Evolutionary conservation across 2,888 invertebrate genomes (phyloP).

Genomic region (Protonemura montana): DNA sequence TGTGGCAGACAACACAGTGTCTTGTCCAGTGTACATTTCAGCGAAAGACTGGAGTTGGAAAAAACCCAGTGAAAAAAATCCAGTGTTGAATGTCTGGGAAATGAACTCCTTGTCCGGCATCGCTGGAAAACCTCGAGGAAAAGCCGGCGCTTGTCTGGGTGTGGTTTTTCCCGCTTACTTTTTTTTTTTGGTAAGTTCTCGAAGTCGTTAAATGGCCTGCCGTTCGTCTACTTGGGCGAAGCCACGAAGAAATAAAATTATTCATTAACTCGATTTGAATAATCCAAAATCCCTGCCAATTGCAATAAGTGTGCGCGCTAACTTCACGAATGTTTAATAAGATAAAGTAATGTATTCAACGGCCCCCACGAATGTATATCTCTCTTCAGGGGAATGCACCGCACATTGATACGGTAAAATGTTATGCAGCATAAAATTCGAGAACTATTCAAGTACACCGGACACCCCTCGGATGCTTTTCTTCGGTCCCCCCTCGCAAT

Average conservation of each 20-base stretch:
- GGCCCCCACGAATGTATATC: not conserved
- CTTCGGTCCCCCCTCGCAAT: not conserved
- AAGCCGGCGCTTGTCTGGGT: not conserved
- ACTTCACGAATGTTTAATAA: constrained; percentile 12
- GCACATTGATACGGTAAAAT: not conserved
- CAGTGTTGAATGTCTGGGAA: not conserved
- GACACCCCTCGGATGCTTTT: not conserved
- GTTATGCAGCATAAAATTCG: not conserved
- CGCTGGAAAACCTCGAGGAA: not conserved
- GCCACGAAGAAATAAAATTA: not conserved
- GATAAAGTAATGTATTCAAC: not conserved
- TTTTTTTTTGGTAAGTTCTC: not conserved
- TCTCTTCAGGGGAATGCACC: constrained; percentile 7
- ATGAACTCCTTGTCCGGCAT: not conserved
- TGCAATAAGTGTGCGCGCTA: constrained; percentile 4
- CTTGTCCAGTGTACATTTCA: not conserved
- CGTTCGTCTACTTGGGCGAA: not conserved
- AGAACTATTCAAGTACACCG: not conserved
- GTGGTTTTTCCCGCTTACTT: not conserved
- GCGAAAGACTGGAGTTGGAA: not conserved
- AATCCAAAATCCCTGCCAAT: constrained; percentile 7
- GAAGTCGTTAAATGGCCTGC: not conserved
- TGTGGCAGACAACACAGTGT: not conserved
- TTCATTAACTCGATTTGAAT: not conserved
- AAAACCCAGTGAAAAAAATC: not conserved